phyloP scores from a whole-genome alignment of 2,888 invertebrate genomes.

The Tipula lateralis region DNA sequence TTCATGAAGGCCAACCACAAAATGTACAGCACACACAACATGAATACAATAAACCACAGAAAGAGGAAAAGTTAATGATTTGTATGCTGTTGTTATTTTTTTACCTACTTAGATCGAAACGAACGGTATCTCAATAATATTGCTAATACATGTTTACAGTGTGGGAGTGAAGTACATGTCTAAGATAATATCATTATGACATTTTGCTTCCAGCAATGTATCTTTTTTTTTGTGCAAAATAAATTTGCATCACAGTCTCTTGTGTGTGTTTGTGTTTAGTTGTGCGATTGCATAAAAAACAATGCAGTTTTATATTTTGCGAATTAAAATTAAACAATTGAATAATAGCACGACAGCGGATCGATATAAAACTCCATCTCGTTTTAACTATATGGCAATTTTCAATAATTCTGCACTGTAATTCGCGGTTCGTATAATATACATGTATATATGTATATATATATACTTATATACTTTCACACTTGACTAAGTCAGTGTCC shows the following conservation, averaged over 20 bases:
- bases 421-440: background rate
- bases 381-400: background rate
- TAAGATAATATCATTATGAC: background rate
- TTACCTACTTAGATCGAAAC: background rate
- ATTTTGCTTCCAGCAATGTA: constrained; percentile 1
- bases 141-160: background rate
- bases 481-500: constrained; percentile 27
- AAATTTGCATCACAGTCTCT: background rate
- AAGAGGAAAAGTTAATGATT: background rate
- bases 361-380: background rate
- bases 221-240: background rate
- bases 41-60: background rate
- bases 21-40: background rate
- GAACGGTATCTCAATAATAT: background rate
- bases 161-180: background rate
- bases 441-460: no score
- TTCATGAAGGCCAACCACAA: background rate
- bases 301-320: background rate
- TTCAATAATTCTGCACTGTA: background rate
- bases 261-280: background rate
- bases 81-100: background rate
- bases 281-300: background rate
- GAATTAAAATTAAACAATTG: background rate
- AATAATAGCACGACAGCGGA: background rate
- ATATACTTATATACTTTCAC: background rate